Evolutionary conservation across 1,140 invertebrate species (phyloP).

Genomic region (Bombus breviceps): DNA sequence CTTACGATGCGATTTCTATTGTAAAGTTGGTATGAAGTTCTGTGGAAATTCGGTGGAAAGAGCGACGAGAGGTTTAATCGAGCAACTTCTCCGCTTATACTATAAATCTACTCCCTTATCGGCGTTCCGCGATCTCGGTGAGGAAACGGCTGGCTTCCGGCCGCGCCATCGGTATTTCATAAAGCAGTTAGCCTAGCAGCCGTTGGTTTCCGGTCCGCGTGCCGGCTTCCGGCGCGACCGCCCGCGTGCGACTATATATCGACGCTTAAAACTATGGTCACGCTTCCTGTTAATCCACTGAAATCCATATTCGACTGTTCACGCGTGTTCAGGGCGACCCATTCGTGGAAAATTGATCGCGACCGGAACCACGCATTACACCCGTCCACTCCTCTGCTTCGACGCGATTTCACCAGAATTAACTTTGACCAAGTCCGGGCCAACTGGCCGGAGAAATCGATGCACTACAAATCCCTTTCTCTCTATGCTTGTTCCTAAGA

Average conservation of each 20-base stretch:
- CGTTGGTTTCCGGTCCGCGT: conserved; percentile 35
- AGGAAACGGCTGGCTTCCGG: conserved; percentile 36
- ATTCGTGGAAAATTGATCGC: conserved; percentile 28
- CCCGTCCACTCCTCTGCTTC: background rate
- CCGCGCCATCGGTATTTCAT: conserved; percentile 44
- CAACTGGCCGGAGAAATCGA: background rate
- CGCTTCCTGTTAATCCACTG: conserved; percentile 41
- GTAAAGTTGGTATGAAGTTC: background rate
- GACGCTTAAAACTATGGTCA: conserved; percentile 38
- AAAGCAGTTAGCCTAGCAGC: conserved; percentile 36
- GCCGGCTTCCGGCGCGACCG: background rate
- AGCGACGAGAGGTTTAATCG: conserved; percentile 18
- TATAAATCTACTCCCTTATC: conserved; percentile 46
- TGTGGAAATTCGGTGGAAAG: background rate
- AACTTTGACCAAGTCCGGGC: background rate
- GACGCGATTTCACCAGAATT: background rate
- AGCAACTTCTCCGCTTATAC: conserved; percentile 19
- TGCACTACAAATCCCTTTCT: background rate
- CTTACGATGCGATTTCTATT: background rate
- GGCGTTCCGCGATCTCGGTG: conserved; percentile 19
- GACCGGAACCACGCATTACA: conserved; percentile 15
- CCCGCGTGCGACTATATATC: background rate
- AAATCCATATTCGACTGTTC: conserved; percentile 38
- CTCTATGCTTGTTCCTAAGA: background rate
- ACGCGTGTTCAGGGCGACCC: conserved; percentile 1